phyloP scores from a whole-genome alignment of 2,888 invertebrate species.

The Acleris literana region DNA sequence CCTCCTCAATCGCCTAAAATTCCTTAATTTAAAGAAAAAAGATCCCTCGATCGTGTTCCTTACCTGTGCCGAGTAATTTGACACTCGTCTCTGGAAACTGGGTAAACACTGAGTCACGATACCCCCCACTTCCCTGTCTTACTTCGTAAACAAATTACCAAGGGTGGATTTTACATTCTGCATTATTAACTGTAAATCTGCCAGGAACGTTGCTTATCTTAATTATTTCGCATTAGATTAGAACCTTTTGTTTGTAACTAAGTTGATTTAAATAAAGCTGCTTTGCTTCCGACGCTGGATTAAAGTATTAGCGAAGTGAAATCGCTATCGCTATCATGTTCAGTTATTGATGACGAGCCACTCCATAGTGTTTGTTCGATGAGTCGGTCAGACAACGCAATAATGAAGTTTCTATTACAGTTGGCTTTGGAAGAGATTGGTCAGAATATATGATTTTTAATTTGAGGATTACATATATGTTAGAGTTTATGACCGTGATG shows the following conservation, averaged over 20 bases:
- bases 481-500: too few species aligned
- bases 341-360: conserved; percentile 2
- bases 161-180: conserved; percentile 24
- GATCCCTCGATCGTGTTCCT: too few species aligned
- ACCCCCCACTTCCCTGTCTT: neutral
- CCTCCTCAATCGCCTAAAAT: too few species aligned
- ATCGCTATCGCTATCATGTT: conserved; percentile 26
- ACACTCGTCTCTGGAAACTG: too few species aligned
- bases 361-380: neutral
- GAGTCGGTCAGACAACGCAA: neutral
- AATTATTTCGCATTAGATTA: conserved; percentile 39
- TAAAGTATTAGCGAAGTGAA: conserved; percentile 25
- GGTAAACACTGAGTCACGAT: too few species aligned
- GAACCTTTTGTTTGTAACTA: conserved; percentile 38
- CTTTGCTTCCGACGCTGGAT: conserved; percentile 30
- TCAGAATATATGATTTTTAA: too few species aligned
- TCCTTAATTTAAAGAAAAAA: too few species aligned
- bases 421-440: too few species aligned
- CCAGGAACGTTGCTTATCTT: conserved; percentile 36
- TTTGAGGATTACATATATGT: too few species aligned
- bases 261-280: conserved; percentile 41
- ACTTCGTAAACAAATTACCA: conserved; percentile 21
- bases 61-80: too few species aligned
- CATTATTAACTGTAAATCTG: conserved; percentile 36
- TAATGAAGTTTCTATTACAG: neutral